phyloP scores from a whole-genome alignment of 2,113 vertebrate species.

The Hemibagrus wyckioides region DNA sequence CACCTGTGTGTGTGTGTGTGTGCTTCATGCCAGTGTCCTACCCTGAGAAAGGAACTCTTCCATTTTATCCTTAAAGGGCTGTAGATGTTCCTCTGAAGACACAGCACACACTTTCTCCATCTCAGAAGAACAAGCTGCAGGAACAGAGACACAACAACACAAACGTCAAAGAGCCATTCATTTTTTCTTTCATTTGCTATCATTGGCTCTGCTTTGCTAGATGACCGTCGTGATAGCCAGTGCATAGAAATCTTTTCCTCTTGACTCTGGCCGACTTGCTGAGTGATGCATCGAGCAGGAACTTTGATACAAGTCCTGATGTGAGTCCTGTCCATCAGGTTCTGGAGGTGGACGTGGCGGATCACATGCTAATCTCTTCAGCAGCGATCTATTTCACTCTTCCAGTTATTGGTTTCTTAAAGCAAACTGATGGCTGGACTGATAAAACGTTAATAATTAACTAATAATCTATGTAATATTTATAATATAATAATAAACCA shows the following conservation, averaged over 20 bases:
- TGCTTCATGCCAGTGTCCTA: constrained; percentile 64
- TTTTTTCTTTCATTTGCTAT: background rate
- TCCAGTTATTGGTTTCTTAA: background rate
- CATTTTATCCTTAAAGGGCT: constrained; percentile 96
- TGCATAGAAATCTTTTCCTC: constrained; percentile 45
- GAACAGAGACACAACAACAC: background rate
- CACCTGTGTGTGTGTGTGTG: background rate
- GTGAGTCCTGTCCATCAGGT: constrained; percentile 61
- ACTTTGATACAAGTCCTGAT: constrained; percentile 16
- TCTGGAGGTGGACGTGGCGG: constrained; percentile 58
- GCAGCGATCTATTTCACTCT: constrained; percentile 57
- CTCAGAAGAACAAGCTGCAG: constrained; percentile 88
- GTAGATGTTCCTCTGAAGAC: constrained; percentile 86
- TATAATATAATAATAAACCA: too few species aligned
- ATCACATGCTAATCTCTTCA: constrained; percentile 65
- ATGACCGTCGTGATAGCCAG: constrained; percentile 28
- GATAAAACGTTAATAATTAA: too few species aligned
- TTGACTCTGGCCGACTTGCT: constrained; percentile 1
- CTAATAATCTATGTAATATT: too few species aligned
- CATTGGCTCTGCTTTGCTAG: background rate
- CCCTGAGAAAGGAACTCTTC: constrained; percentile 87
- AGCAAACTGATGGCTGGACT: background rate
- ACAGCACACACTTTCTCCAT: constrained; percentile 86
- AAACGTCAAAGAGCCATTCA: background rate
- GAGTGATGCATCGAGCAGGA: constrained; percentile 40